Conservation (phyloP, 2,113 vertebrate genomes). For the Pycnonotus jocosus region DNA sequence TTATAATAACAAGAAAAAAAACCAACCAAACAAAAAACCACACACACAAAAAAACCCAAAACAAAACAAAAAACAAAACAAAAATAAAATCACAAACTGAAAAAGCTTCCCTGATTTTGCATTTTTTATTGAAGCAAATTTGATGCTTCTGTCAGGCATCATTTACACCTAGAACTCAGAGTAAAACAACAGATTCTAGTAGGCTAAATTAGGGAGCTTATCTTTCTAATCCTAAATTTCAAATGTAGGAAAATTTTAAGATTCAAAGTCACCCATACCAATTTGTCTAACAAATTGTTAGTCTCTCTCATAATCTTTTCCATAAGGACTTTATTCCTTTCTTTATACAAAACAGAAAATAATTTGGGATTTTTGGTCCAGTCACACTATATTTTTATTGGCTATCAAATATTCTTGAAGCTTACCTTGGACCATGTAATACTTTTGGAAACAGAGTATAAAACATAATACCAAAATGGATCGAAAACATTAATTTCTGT, state of each 20-base stretch:
- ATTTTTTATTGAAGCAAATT: neutral
- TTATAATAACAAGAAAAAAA: neutral
- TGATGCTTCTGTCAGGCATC: neutral
- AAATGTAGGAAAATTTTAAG: neutral
- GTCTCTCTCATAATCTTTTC: neutral
- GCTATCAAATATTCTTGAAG: neutral
- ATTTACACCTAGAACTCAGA: neutral
- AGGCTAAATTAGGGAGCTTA: neutral
- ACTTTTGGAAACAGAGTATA: neutral
- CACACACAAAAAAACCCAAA: too few relatives aligned
- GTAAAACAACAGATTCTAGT: neutral
- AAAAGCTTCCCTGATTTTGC: rapidly evolving
- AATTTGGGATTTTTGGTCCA: neutral
- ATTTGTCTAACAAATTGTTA: neutral
- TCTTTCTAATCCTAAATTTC: neutral
- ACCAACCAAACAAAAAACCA: too few relatives aligned
- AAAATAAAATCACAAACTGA: too few relatives aligned
- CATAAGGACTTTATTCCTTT: neutral
- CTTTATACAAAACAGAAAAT: neutral
- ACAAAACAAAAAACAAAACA: neutral
- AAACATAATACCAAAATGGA: neutral
- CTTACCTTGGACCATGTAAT: neutral
- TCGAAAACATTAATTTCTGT: neutral
- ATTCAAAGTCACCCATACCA: neutral
- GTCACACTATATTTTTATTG: neutral